Evolutionary conservation across 2,113 vertebrate genomes (phyloP).

Genomic region (Australoheros scitulus): DNA sequence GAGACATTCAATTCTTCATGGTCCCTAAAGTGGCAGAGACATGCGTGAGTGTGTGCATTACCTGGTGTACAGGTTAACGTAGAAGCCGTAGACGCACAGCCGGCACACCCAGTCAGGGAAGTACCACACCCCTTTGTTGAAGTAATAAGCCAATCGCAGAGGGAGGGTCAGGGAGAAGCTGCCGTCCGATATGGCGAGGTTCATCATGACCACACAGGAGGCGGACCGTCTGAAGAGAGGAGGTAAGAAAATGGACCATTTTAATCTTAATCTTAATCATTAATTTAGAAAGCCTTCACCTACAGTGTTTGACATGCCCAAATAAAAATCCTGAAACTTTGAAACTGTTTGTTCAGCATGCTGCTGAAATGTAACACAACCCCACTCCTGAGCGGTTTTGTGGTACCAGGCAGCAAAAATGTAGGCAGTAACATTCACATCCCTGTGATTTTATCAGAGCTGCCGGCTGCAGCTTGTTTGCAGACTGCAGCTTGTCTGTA

Average conservation of each 20-base stretch:
- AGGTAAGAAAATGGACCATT: not conserved
- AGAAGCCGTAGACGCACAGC: conserved; percentile 73
- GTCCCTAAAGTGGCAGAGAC: not conserved
- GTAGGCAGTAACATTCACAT: too few species aligned
- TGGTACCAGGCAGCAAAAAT: too few species aligned
- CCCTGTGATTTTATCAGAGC: too few species aligned
- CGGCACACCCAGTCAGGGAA: conserved; percentile 78
- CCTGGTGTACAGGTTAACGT: conserved; percentile 80
- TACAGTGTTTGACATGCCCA: too few species aligned
- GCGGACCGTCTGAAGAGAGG: conserved; percentile 37
- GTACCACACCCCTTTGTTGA: conserved; percentile 52
- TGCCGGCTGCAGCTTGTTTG: too few species aligned
- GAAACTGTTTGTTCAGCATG: too few species aligned
- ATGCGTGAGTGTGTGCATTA: not conserved
- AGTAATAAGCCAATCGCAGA: conserved; percentile 75
- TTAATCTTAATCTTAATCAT: too few species aligned
- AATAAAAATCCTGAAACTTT: too few species aligned
- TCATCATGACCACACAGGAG: conserved; percentile 76
- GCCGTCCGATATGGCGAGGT: conserved; percentile 76
- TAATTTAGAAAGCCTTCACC: too few species aligned
- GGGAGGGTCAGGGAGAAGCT: conserved; percentile 79
- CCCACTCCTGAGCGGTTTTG: too few species aligned
- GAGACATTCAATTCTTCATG: not conserved
- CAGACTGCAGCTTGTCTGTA: too few species aligned
- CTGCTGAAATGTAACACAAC: too few species aligned